Evolutionary conservation across 2,888 invertebrate genomes (phyloP), one percentile per base, ranked within the genome.

Genomic region (Tetheella fluctuosa): DNA sequence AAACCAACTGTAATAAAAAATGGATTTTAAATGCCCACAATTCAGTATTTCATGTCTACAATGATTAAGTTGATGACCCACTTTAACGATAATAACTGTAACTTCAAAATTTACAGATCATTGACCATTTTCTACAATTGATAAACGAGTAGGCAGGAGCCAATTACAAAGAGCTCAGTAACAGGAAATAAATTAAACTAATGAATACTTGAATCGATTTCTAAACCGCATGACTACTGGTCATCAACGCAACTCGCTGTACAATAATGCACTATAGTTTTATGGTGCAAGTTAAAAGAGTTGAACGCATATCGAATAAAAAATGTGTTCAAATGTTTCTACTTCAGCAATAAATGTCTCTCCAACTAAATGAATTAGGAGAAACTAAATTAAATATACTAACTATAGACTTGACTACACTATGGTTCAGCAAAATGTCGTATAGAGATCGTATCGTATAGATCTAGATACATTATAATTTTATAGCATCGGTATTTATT

Each of bases 161-260:
- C 77, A 80, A 83, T 82, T 79, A 80, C 78, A 73, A 75, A 67
- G 65, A 65, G 74, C 69, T 72, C 74, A 70, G 76, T 77, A 81
- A 74, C 84, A 85, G 89, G 86, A 89, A 85, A 84, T 79, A 72
- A 74, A 84, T 85, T 83, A 85, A 73, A 77, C 76, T 80, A 85
- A 88, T 86, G 83, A 76, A 74, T 69, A 70, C 71, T 71, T 67
- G 69, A 79, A 89, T 88, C 85, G 85, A 79, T 89, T 85, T 87
- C 85, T 85, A 85, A 89, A 87, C 89, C 89, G 82, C 89, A 86
- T 70, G 65, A 74, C 86, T 85, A 78, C 83, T 83, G 82, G 79
- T 78, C 81, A 79, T 84, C 80, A 80, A 73, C 64, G 74, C 63
- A 73, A 77, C 78, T 77, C 76, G 79, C 82, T 77, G 73, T 79